A percentile compares a stretch with the other conserved stretches of the same genome.
Conservation (phyloP, 1,140 invertebrate genomes). For the Oedothorax gibbosus region DNA sequence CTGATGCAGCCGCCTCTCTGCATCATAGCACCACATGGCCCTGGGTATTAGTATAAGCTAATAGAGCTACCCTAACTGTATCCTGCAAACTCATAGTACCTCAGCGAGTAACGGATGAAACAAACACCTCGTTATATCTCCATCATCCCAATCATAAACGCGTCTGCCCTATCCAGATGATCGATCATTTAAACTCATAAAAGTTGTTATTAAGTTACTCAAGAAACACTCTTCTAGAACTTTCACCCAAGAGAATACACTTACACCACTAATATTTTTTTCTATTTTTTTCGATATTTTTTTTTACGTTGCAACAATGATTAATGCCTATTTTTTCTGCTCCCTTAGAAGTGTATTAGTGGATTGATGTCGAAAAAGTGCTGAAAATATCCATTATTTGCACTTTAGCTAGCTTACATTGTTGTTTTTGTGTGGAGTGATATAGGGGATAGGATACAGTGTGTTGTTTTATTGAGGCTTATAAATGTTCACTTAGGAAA, state of each 20-base stretch:
- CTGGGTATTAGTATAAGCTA: too few species aligned
- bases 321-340: conserved; percentile 40
- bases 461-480: neutral
- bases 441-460: neutral
- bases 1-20: too few species aligned
- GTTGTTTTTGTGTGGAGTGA: neutral
- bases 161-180: neutral
- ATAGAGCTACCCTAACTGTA: too few species aligned
- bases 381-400: conserved; percentile 31
- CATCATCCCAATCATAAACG: neutral
- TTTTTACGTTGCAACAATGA: conserved; percentile 11
- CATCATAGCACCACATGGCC: too few species aligned
- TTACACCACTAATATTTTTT: conserved; percentile 30
- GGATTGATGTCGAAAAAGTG: neutral
- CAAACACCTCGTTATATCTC: too few species aligned
- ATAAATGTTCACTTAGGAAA: too few species aligned
- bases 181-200: conserved; percentile 41
- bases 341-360: neutral
- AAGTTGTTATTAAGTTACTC: conserved; percentile 49
- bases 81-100: too few species aligned
- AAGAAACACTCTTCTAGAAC: conserved; percentile 36
- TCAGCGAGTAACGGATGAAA: too few species aligned
- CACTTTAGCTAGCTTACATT: neutral
- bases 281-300: neutral
- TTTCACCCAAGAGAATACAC: conserved; percentile 8